Conservation (phyloP, 92 coral and sea anemone genomes). For the Umimayanthus chanpuru region DNA sequence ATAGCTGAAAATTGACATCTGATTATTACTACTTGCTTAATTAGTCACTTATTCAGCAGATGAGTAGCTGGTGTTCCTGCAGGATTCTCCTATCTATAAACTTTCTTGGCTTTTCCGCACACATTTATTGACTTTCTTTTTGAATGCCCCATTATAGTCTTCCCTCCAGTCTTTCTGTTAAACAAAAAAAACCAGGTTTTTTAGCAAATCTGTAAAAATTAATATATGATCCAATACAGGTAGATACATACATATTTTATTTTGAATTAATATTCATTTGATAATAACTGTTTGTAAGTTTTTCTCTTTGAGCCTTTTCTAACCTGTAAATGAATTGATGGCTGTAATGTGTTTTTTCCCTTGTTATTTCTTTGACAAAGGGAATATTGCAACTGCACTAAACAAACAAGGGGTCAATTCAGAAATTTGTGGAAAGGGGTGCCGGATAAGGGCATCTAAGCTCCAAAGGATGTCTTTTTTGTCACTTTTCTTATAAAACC, state of each 20-base stretch:
- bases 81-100: not conserved
- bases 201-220: not conserved
- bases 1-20: slow-evolving; percentile 8
- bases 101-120: slow-evolving; percentile 85
- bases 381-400: no score
- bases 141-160: slow-evolving; percentile 78
- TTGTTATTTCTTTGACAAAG: no score
- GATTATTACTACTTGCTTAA: slow-evolving; percentile 15
- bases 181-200: not conserved
- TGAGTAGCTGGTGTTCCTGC: not conserved
- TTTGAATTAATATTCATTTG: not conserved
- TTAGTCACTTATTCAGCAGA: not conserved
- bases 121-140: slow-evolving; percentile 89
- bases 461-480: no score
- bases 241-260: no score
- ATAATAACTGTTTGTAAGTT: no score
- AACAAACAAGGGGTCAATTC: no score
- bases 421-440: no score
- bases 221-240: not conserved
- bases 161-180: slow-evolving; percentile 96
- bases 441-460: no score
- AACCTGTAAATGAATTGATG: no score
- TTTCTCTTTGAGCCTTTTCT: no score
- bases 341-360: no score
- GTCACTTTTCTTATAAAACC: no score